Conservation (phyloP, 2,888 invertebrate genomes). For the Drosophila greeni region DNA sequence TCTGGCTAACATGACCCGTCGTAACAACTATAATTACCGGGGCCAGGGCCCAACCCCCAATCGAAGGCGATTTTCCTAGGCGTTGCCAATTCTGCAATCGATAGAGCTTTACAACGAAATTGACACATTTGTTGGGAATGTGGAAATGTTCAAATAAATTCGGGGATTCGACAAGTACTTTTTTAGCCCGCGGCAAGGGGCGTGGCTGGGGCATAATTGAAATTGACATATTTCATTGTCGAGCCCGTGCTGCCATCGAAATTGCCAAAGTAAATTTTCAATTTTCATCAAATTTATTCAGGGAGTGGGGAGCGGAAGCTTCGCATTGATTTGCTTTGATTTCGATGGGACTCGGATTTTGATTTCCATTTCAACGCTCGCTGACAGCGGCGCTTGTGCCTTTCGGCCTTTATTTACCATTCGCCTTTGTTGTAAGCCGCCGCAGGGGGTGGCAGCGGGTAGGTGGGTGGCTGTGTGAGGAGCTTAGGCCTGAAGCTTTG, state of each 20-base stretch:
- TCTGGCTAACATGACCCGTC: constrained; percentile 36
- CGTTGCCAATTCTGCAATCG: constrained; percentile 46
- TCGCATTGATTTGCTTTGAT: constrained; percentile 71
- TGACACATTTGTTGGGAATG: constrained; percentile 62
- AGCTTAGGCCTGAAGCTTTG: constrained; percentile 58
- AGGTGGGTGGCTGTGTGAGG: constrained; percentile 3
- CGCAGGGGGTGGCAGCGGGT: constrained; percentile 31
- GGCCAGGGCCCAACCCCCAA: constrained; percentile 15
- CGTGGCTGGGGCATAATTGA: constrained; percentile 56
- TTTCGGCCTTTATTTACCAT: constrained; percentile 63
- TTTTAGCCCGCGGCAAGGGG: constrained; percentile 54
- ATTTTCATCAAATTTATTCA: constrained; percentile 59
- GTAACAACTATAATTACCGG: constrained; percentile 57
- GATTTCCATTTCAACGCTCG: constrained; percentile 53
- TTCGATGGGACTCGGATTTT: constrained; percentile 34
- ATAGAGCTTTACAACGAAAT: constrained; percentile 57
- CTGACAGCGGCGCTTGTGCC: constrained; percentile 47
- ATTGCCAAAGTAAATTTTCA: constrained; percentile 73
- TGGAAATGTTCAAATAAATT: constrained; percentile 46
- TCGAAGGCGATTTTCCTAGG: constrained; percentile 19
- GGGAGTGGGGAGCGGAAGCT: constrained; percentile 3
- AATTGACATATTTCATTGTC: constrained; percentile 71
- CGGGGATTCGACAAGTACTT: constrained; percentile 20
- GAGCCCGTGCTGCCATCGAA: constrained; percentile 51
- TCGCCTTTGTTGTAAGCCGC: constrained; percentile 58